phyloP scores from a whole-genome alignment of 2,888 invertebrate genomes.

The Euphydryas editha region DNA sequence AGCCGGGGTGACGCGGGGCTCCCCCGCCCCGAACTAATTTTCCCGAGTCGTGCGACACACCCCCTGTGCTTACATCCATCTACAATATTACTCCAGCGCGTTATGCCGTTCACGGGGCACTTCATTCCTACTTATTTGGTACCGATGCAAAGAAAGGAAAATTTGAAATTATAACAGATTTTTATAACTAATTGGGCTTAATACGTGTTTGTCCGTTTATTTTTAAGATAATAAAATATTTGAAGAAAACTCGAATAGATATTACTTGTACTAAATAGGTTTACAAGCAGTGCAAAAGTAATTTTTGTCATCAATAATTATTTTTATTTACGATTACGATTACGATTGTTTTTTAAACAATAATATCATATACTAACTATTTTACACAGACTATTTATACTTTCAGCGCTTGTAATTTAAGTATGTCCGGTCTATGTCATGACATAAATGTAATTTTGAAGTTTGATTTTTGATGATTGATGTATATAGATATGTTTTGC shows the following conservation, averaged over 20 bases:
- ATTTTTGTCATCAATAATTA: too few species aligned
- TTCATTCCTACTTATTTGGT: constrained; percentile 77
- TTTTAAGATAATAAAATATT: constrained; percentile 3
- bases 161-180: constrained; percentile 58
- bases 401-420: background rate
- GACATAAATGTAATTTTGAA: background rate
- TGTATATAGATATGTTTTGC: constrained; percentile 13
- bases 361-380: background rate
- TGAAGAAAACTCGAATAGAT: background rate
- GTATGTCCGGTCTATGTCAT: background rate
- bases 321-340: too few species aligned
- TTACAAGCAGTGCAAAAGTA: too few species aligned
- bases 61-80: constrained; percentile 83
- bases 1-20: constrained; percentile 64
- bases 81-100: constrained; percentile 82
- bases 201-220: constrained; percentile 1
- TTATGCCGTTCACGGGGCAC: constrained; percentile 80
- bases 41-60: constrained; percentile 82
- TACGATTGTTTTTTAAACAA: too few species aligned
- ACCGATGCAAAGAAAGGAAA: constrained; percentile 65
- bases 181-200: constrained; percentile 19
- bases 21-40: constrained; percentile 84
- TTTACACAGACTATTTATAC: background rate
- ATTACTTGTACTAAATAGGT: background rate
- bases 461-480: constrained; percentile 1